phyloP scores from a whole-genome alignment of 1,140 invertebrate genomes.

The Teleopsis dalmanni region DNA sequence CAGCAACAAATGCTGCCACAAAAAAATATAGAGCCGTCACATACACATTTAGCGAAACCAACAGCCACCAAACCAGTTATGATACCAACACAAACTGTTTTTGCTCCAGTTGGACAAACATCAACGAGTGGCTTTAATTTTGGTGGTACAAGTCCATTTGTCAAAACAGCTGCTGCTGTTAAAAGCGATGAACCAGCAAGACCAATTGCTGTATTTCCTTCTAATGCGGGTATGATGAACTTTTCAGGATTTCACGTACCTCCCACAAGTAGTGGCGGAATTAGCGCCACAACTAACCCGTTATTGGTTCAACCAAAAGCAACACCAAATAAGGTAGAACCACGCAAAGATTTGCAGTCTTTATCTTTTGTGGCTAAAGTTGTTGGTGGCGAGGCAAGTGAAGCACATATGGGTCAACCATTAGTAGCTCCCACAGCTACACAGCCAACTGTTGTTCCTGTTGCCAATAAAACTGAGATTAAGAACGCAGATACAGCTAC shows the following conservation, averaged over 20 bases:
- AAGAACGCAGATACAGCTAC: slow-evolving; percentile 12
- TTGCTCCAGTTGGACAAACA: neutral
- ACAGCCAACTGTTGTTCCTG: too few species aligned
- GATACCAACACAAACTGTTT: neutral
- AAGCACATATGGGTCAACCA: too few species aligned
- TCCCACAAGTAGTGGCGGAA: neutral
- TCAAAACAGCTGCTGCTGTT: slow-evolving; percentile 10
- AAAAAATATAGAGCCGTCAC: neutral
- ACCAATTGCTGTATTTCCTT: neutral
- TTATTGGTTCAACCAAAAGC: slow-evolving; percentile 1
- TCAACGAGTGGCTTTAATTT: slow-evolving; percentile 16
- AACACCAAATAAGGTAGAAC: neutral
- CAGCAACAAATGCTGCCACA: neutral
- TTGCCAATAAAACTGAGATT: slow-evolving; percentile 1
- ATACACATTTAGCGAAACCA: slow-evolving; percentile 3
- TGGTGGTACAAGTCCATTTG: slow-evolving; percentile 23
- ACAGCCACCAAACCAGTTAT: neutral
- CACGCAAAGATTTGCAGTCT: neutral
- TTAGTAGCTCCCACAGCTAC: neutral
- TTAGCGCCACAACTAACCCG: too few species aligned
- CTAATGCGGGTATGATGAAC: too few species aligned
- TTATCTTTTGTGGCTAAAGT: slow-evolving; percentile 10
- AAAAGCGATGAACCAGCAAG: neutral
- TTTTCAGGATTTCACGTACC: neutral
- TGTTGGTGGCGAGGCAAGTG: neutral